A percentile compares a stretch with the other conserved stretches of the same genome.
These are phyloP conservation scores for Rhamnusium bicolor DNA, from an alignment of 2,888 invertebrate species.

Conservation along the genomic window DNA sequence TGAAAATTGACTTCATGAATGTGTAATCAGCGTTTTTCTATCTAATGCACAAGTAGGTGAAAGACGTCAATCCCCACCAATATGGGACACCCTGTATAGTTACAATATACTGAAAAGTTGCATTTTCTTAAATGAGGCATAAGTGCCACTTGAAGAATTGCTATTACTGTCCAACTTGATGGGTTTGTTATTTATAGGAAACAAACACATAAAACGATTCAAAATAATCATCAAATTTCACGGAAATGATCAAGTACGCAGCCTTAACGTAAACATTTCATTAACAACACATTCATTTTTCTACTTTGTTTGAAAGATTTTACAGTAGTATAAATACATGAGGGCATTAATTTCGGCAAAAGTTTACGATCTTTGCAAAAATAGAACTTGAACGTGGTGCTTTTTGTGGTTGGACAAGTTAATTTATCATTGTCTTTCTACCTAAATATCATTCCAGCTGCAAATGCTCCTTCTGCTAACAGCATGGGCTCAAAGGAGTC, in stretches of 20 bases:
- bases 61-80: too few species aligned
- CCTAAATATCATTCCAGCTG: slow-evolving; percentile 96
- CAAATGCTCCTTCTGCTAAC: slow-evolving; percentile 94
- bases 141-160: not conserved
- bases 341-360: not conserved
- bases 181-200: not conserved
- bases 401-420: not conserved
- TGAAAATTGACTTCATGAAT: too few species aligned
- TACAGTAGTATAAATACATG: not conserved
- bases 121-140: too few species aligned
- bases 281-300: not conserved
- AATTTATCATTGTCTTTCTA: slow-evolving; percentile 56
- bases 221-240: not conserved
- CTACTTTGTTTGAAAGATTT: slow-evolving; percentile 18
- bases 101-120: too few species aligned
- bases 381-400: not conserved
- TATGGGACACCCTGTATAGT: too few species aligned
- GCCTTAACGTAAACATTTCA: not conserved
- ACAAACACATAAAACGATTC: not conserved
- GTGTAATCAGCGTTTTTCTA: too few species aligned
- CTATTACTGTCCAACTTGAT: not conserved
- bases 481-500: slow-evolving; percentile 96
- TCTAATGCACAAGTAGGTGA: too few species aligned
- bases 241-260: not conserved
- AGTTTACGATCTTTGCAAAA: not conserved